Percentiles rank a stretch among this genome's conserved stretches.
phyloP scores from a whole-genome alignment of 2,797 vertebrate species.

The Triplophysa bombifrons region DNA sequence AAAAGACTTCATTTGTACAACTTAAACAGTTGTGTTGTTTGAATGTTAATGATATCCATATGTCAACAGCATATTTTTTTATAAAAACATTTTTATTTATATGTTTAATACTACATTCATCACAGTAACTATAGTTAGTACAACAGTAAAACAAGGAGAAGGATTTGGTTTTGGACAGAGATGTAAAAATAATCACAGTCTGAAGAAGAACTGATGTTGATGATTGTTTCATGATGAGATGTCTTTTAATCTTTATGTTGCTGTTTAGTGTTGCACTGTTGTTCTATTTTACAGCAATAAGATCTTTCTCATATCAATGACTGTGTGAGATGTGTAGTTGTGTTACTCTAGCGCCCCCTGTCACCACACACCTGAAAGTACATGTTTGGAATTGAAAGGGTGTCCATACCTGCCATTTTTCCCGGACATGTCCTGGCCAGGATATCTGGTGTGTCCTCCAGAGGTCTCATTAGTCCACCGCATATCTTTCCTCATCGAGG shows the following conservation, averaged over 20 bases:
- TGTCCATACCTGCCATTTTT: too few species aligned
- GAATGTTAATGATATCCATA: not conserved
- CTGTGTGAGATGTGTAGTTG: not conserved
- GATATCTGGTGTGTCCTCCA: too few species aligned
- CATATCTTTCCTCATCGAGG: too few species aligned
- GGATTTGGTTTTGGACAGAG: too few species aligned
- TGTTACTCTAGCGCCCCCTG: constrained; percentile 13
- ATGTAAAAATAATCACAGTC: too few species aligned
- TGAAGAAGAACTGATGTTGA: too few species aligned
- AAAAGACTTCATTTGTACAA: not conserved
- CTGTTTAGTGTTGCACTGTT: not conserved
- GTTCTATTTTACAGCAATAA: not conserved
- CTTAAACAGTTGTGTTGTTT: not conserved
- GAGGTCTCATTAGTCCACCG: too few species aligned
- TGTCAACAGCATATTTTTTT: not conserved
- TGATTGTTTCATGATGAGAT: too few species aligned
- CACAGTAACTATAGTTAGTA: too few species aligned
- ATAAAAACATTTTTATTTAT: not conserved
- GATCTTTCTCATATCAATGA: not conserved
- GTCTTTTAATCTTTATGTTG: too few species aligned
- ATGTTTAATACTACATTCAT: not conserved
- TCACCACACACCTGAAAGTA: not conserved
- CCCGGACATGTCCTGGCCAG: not conserved
- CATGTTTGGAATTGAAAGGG: not conserved
- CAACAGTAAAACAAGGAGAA: too few species aligned